Conservation (phyloP, 1,140 invertebrate genomes). For the Gryon sp. region DNA sequence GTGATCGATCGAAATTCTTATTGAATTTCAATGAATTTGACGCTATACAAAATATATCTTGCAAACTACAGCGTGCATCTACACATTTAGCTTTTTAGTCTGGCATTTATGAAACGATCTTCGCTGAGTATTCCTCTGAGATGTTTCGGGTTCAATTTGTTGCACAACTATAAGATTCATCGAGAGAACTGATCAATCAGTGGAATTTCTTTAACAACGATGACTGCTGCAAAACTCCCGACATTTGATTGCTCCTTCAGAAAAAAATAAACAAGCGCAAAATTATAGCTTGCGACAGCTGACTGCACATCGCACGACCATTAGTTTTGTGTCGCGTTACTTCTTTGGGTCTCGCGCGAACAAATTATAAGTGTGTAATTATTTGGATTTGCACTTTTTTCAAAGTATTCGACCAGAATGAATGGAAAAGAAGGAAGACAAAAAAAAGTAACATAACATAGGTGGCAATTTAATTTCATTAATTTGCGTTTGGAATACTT, state of each 20-base stretch:
- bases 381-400: constrained; percentile 41
- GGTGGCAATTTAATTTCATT: constrained; percentile 61
- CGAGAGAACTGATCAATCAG: constrained; percentile 25
- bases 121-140: not conserved
- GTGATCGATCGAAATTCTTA: constrained; percentile 66
- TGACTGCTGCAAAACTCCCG: constrained; percentile 42
- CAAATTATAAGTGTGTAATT: constrained; percentile 40
- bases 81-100: not conserved
- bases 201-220: constrained; percentile 32
- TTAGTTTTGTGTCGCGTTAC: constrained; percentile 25
- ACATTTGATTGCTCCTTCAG: constrained; percentile 53
- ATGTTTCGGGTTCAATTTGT: constrained; percentile 9
- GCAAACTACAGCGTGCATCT: not conserved
- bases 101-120: constrained; percentile 3
- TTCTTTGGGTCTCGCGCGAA: constrained; percentile 18
- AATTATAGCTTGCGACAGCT: constrained; percentile 51
- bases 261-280: constrained; percentile 39
- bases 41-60: not conserved
- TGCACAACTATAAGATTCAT: constrained; percentile 6
- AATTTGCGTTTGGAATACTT: constrained; percentile 18
- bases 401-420: constrained; percentile 11
- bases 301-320: constrained; percentile 30
- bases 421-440: not conserved
- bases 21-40: constrained; percentile 54
- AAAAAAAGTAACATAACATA: not conserved